Conservation (phyloP, 2,888 invertebrate genomes). For the Matsumyia berberina region DNA sequence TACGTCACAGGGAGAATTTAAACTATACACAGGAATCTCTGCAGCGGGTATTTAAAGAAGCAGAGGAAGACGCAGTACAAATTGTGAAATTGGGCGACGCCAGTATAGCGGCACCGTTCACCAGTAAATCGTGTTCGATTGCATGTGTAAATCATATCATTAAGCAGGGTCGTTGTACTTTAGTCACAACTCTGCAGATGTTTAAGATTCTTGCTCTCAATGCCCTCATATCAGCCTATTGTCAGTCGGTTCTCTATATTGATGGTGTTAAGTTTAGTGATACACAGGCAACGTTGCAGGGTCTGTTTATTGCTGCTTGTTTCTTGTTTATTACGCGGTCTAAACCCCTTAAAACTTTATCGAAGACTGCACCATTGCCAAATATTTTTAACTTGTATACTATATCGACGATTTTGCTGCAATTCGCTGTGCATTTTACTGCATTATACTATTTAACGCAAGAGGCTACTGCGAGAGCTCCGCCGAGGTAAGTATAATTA, state of each 20-base stretch:
- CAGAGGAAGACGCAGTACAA: slow-evolving; percentile 94
- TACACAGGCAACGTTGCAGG: slow-evolving; percentile 98
- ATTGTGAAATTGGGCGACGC: slow-evolving; percentile 99
- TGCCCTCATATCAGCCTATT: slow-evolving; percentile 98
- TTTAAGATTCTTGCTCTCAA: slow-evolving; percentile 99
- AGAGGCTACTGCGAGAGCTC: slow-evolving; percentile 90
- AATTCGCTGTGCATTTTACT: slow-evolving; percentile 97
- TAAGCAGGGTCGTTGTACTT: slow-evolving; percentile 99
- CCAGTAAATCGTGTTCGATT: slow-evolving; percentile 97
- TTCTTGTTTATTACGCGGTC: slow-evolving; percentile 99
- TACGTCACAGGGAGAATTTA: slow-evolving; percentile 82
- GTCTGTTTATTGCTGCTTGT: slow-evolving; percentile 96
- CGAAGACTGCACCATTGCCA: slow-evolving; percentile 96
- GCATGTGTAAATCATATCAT: slow-evolving; percentile 99
- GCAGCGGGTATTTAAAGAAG: slow-evolving; percentile 89
- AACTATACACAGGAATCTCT: slow-evolving; percentile 81
- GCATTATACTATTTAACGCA: slow-evolving; percentile 95
- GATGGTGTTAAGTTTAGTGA: slow-evolving; percentile 99
- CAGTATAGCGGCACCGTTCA: slow-evolving; percentile 99
- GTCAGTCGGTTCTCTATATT: slow-evolving; percentile 98
- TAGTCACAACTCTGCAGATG: slow-evolving; percentile 99
- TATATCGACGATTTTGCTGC: slow-evolving; percentile 95
- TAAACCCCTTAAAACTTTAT: slow-evolving; percentile 97
- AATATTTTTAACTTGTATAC: slow-evolving; percentile 99
- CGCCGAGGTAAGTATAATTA: slow-evolving; percentile 86